Conservation (phyloP, 2,113 vertebrate species). For the Oreocharis arfaki region DNA sequence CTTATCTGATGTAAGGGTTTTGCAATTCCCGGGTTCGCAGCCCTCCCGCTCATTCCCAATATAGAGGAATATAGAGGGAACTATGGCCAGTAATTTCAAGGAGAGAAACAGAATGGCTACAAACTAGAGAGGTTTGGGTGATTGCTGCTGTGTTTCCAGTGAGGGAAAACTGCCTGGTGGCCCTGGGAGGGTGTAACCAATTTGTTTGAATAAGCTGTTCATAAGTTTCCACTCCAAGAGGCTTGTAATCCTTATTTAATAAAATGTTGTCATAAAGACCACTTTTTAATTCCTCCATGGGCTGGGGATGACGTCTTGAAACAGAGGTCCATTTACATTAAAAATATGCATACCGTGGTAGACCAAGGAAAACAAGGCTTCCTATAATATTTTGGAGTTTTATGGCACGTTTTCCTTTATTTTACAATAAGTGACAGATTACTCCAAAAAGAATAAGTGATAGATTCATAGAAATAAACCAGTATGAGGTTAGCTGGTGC, state of each 20-base stretch:
- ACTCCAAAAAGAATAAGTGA: background rate
- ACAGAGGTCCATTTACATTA: constrained; percentile 47
- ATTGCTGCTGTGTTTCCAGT: background rate
- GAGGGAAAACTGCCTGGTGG: background rate
- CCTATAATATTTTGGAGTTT: background rate
- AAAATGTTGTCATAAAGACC: constrained; percentile 39
- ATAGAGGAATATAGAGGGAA: background rate
- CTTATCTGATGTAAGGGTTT: constrained; percentile 29
- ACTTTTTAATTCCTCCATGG: constrained; percentile 19
- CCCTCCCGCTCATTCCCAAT: background rate
- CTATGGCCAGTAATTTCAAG: background rate
- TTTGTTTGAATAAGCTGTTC: constrained; percentile 51
- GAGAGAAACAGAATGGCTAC: background rate
- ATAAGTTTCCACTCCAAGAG: constrained; percentile 21
- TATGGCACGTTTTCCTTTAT: background rate
- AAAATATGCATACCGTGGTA: constrained; percentile 14
- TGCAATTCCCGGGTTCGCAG: background rate
- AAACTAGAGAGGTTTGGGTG: background rate
- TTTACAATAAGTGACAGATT: constrained; percentile 14
- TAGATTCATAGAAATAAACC: background rate
- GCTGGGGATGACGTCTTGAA: constrained; percentile 31
- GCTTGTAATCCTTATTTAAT: constrained; percentile 41
- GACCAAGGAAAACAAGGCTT: constrained; percentile 35
- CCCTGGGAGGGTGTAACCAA: background rate
- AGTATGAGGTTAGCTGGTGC: background rate